These are phyloP conservation scores for Alces alces DNA, from an alignment of 2,113 vertebrate species.

Conservation along the genomic window DNA sequence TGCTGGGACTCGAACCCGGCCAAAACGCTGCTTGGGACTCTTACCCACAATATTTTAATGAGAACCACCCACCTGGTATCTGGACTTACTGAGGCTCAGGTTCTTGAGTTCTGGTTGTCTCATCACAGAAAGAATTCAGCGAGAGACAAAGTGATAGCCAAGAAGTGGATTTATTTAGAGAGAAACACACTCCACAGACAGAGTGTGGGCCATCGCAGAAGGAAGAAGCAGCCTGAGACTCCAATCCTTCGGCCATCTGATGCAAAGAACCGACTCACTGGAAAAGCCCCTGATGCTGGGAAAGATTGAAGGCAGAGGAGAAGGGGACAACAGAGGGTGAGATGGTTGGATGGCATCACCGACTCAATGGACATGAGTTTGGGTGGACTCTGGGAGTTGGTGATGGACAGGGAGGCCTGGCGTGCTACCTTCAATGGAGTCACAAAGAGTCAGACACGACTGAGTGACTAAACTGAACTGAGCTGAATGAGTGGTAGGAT, in stretches of 20 bases:
- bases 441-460: not conserved
- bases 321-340: not conserved
- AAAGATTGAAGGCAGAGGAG: not conserved
- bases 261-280: rapidly evolving
- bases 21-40: not conserved
- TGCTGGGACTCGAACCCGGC: rapidly evolving
- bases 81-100: not conserved
- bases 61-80: not conserved
- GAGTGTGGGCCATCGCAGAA: not conserved
- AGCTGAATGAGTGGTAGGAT: not conserved
- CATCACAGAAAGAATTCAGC: not conserved
- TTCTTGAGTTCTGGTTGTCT: not conserved
- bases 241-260: not conserved
- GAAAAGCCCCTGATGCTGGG: not conserved
- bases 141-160: not conserved
- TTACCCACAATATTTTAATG: not conserved
- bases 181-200: not conserved
- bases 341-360: not conserved
- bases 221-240: not conserved
- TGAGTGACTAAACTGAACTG: not conserved
- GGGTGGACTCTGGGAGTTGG: not conserved
- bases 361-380: not conserved
- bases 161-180: not conserved
- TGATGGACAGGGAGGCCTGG: not conserved
- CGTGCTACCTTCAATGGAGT: rapidly evolving